Evolutionary conservation across 2,797 vertebrate genomes (phyloP).

Genomic region (Anableps anableps): DNA sequence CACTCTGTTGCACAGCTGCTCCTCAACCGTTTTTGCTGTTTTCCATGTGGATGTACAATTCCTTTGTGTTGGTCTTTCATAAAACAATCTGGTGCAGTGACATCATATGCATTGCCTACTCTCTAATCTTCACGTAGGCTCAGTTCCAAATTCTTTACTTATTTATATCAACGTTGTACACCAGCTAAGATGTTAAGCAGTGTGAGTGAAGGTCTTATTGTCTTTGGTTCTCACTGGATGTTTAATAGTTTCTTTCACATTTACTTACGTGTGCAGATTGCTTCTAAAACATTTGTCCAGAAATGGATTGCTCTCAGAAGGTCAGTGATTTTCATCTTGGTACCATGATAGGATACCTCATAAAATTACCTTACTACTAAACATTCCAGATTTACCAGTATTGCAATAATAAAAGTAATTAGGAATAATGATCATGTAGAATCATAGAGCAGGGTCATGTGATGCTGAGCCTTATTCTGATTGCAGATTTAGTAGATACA

Average conservation of each 20-base stretch:
- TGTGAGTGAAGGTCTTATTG: not conserved
- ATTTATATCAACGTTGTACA: not conserved
- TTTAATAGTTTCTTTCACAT: not conserved
- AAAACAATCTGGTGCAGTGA: conserved; percentile 1
- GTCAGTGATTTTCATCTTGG: not conserved
- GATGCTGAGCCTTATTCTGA: no score
- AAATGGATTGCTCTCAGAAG: not conserved
- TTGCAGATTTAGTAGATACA: no score
- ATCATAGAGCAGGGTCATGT: no score
- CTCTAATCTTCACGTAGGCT: not conserved
- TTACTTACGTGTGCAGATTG: not conserved
- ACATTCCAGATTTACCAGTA: no score
- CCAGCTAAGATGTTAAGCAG: not conserved
- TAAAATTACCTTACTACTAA: no score
- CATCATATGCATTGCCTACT: conserved; percentile 3
- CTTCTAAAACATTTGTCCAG: no score
- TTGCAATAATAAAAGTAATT: no score
- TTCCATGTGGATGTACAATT: conserved; percentile 23
- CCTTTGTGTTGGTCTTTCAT: conserved; percentile 10
- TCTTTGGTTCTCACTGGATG: not conserved
- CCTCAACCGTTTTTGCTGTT: conserved; percentile 8
- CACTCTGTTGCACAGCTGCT: conserved; percentile 19
- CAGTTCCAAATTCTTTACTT: not conserved
- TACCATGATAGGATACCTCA: no score
- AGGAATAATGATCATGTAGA: no score